phyloP scores from a whole-genome alignment of 2,113 vertebrate genomes.

The Noctilio leporinus region DNA sequence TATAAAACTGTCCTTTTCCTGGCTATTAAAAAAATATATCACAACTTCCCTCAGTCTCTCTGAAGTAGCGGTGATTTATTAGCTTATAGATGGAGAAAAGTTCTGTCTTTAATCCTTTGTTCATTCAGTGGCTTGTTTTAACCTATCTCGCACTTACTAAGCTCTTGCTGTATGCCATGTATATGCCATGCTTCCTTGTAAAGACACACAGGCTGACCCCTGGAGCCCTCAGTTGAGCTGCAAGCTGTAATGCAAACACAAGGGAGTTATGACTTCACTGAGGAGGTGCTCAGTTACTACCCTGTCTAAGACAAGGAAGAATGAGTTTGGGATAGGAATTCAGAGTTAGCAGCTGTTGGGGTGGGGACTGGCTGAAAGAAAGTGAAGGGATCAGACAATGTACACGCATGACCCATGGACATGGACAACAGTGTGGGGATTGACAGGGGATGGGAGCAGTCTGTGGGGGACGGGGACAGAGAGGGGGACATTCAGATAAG shows the following conservation, averaged over 20 bases:
- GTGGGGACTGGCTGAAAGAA: too few species aligned
- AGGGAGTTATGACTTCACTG: background rate
- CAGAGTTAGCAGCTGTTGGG: background rate
- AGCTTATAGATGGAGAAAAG: background rate
- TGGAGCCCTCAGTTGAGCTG: background rate
- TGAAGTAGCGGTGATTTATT: background rate
- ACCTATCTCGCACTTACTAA: background rate
- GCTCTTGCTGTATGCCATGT: too few species aligned
- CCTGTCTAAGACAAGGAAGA: background rate
- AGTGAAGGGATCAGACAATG: too few species aligned
- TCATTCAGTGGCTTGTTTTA: background rate
- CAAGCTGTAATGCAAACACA: background rate
- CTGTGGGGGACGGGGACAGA: too few species aligned
- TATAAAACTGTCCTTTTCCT: background rate
- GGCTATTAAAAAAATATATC: background rate
- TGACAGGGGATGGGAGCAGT: too few species aligned
- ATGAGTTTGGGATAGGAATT: background rate
- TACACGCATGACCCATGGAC: too few species aligned
- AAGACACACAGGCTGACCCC: background rate
- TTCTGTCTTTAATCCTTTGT: background rate
- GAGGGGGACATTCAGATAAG: too few species aligned
- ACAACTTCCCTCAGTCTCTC: background rate
- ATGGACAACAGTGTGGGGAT: too few species aligned
- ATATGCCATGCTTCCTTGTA: background rate
- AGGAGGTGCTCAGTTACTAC: background rate